phyloP scores from a whole-genome alignment of 1,140 invertebrate species.

The Aphelenchoides fujianensis region DNA sequence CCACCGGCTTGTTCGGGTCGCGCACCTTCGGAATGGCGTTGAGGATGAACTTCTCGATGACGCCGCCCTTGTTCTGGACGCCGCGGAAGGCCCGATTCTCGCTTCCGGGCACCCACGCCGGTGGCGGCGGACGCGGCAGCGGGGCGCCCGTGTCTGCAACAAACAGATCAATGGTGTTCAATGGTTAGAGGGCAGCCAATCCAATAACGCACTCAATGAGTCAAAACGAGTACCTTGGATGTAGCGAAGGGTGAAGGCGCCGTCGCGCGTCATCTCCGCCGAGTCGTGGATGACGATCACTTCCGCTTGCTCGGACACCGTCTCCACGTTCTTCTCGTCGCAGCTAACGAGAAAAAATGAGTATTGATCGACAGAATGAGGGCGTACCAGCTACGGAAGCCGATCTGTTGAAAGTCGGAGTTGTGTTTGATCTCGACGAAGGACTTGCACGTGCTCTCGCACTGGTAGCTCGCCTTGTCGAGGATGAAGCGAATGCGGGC shows the following conservation, averaged over 20 bases:
- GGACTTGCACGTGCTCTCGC: constrained; percentile 56
- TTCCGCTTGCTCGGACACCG: constrained; percentile 56
- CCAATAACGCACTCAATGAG: neutral
- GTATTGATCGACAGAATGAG: neutral
- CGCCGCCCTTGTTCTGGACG: constrained; percentile 43
- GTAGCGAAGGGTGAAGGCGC: constrained; percentile 51
- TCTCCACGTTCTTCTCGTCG: constrained; percentile 56
- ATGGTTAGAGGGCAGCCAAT: too few relatives aligned
- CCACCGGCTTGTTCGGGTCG: constrained; percentile 49
- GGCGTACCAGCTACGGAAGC: constrained; percentile 56
- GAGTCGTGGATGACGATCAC: constrained; percentile 45
- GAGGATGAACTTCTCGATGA: constrained; percentile 62
- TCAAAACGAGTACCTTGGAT: constrained; percentile 39
- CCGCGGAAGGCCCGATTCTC: constrained; percentile 60
- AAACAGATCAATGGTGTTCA: too few relatives aligned
- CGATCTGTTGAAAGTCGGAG: constrained; percentile 61
- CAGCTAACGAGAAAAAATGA: constrained; percentile 41
- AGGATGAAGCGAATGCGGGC: constrained; percentile 57
- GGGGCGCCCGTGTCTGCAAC: constrained; percentile 50
- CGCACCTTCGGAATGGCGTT: constrained; percentile 58
- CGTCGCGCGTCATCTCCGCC: constrained; percentile 28
- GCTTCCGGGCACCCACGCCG: constrained; percentile 58
- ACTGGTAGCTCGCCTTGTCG: constrained; percentile 49
- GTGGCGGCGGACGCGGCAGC: constrained; percentile 57
- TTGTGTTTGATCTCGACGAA: constrained; percentile 61